Conservation (phyloP, 2,888 invertebrate genomes). For the Amiota mariae region DNA sequence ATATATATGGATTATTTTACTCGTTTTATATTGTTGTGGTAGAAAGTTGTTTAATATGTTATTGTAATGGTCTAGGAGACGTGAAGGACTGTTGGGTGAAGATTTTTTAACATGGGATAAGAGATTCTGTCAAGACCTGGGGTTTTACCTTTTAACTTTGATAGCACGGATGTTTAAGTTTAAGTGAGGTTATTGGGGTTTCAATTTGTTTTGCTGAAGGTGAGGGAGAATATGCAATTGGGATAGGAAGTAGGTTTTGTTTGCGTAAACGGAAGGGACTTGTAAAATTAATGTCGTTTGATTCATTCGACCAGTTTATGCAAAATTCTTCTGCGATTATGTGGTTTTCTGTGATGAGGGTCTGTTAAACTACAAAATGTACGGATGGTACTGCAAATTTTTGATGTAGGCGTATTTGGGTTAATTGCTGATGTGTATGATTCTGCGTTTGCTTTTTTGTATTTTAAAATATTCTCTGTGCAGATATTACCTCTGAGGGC, state of each 20-base stretch:
- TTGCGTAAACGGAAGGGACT: background rate
- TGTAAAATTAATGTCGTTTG: slow-evolving; percentile 3
- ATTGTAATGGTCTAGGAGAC: slow-evolving; percentile 8
- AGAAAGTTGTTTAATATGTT: background rate
- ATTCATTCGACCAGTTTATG: slow-evolving; percentile 20
- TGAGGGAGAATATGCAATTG: background rate
- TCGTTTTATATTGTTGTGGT: slow-evolving; percentile 1
- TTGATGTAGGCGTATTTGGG: slow-evolving; percentile 1
- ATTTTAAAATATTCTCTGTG: background rate
- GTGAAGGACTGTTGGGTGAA: slow-evolving; percentile 13
- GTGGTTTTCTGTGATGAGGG: too few relatives aligned
- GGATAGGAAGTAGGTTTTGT: background rate
- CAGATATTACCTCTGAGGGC: slow-evolving; percentile 8
- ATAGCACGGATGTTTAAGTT: slow-evolving; percentile 21
- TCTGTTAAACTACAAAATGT: background rate
- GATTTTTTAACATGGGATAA: slow-evolving; percentile 34
- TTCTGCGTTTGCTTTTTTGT: slow-evolving; percentile 24
- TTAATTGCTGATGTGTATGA: slow-evolving; percentile 16
- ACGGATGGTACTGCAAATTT: slow-evolving; percentile 10
- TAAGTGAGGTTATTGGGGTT: slow-evolving; percentile 11
- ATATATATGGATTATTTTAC: background rate
- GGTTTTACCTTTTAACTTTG: slow-evolving; percentile 26
- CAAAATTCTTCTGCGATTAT: slow-evolving; percentile 5
- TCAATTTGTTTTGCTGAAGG: slow-evolving; percentile 2
- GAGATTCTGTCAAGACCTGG: slow-evolving; percentile 33